These are phyloP conservation scores for Pecten maximus DNA, from an alignment of 2,888 invertebrate species.

Conservation along the genomic window DNA sequence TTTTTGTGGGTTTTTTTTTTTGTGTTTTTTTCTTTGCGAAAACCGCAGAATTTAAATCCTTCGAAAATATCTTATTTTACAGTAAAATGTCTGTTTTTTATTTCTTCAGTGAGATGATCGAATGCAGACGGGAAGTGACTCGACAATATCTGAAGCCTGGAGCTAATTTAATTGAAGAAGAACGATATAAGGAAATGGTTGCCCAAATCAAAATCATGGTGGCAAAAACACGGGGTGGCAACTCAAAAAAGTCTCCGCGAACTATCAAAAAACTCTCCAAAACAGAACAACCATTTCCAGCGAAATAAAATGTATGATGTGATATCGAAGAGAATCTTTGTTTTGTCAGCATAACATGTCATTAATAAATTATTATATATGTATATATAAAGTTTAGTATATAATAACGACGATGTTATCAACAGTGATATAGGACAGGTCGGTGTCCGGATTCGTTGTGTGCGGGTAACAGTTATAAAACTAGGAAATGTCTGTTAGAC, in stretches of 20 bases:
- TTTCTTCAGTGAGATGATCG: conserved; percentile 42
- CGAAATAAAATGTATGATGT: neutral
- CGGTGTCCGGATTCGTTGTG: too few species aligned
- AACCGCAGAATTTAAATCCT: too few species aligned
- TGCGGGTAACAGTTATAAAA: too few species aligned
- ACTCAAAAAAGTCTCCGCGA: neutral
- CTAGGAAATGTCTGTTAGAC: too few species aligned
- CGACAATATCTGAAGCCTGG: neutral
- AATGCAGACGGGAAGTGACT: neutral
- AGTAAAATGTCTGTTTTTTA: neutral
- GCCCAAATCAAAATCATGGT: neutral
- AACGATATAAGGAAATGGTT: neutral
- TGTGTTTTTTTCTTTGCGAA: neutral
- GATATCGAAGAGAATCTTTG: too few species aligned
- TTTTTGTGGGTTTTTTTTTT: too few species aligned
- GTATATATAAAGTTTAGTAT: too few species aligned
- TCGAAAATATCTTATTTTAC: too few species aligned
- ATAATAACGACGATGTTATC: too few species aligned
- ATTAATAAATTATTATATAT: too few species aligned
- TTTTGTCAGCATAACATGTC: too few species aligned
- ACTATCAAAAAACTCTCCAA: neutral
- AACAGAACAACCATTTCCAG: neutral
- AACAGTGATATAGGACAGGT: too few species aligned
- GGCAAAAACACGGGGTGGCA: neutral
- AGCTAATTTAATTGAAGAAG: neutral